Percentiles rank a stretch among this genome's conserved stretches.
These are phyloP conservation scores for Eurosta solidaginis DNA, from an alignment of 1,140 invertebrate genomes.

Conservation along the genomic window DNA sequence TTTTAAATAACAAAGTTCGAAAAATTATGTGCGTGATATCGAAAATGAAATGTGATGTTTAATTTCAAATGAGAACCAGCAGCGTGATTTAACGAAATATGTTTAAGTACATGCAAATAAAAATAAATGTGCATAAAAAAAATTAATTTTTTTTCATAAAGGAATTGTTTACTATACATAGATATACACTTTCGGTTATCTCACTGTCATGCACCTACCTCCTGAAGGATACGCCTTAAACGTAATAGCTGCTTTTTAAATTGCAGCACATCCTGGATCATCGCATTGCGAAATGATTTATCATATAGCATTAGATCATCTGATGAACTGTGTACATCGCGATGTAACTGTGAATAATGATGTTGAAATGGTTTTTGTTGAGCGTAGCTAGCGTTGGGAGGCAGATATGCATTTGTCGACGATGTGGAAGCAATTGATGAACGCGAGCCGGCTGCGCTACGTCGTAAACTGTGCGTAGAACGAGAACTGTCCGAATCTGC, in stretches of 20 bases:
- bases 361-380: constrained; percentile 26
- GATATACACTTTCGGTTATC: not conserved
- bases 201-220: constrained; percentile 57
- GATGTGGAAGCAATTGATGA: constrained; percentile 48
- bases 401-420: constrained; percentile 40
- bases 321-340: constrained; percentile 56
- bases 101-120: not conserved
- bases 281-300: constrained; percentile 60
- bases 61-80: not conserved
- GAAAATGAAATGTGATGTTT: constrained; percentile 9
- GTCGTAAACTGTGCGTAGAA: constrained; percentile 52
- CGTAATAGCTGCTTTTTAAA: constrained; percentile 72
- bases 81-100: not conserved
- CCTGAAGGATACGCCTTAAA: constrained; percentile 69
- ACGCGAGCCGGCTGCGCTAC: constrained; percentile 37
- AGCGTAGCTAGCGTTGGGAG: not conserved
- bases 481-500: constrained; percentile 50
- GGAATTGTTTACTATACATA: not conserved
- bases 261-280: constrained; percentile 71
- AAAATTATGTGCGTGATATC: not conserved
- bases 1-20: not conserved
- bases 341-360: constrained; percentile 30
- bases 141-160: not conserved
- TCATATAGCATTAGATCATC: constrained; percentile 60
- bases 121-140: not conserved